Evolutionary conservation across 2,113 vertebrate genomes (phyloP).

Genomic region (Embiotoca jacksoni): DNA sequence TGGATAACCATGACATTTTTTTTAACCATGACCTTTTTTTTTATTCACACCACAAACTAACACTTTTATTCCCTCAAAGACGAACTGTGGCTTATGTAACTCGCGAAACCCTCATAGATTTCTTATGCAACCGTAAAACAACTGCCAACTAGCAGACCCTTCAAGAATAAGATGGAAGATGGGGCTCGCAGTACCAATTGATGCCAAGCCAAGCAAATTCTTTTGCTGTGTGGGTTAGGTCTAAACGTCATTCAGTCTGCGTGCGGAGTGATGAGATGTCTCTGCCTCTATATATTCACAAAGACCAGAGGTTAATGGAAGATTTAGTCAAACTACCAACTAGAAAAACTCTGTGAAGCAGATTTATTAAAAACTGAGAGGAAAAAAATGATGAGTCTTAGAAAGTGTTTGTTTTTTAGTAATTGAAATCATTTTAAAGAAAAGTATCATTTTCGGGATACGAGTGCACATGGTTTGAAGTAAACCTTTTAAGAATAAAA

Average conservation of each 20-base stretch:
- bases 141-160: slow-evolving; percentile 62
- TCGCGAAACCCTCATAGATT: slow-evolving; percentile 23
- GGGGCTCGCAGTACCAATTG: slow-evolving; percentile 13
- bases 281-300: slow-evolving; percentile 21
- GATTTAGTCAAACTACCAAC: slow-evolving; percentile 1
- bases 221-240: slow-evolving; percentile 23
- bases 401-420: too few species aligned
- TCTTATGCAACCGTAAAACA: slow-evolving; percentile 59
- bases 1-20: slow-evolving; percentile 42
- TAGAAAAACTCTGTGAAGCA: neutral
- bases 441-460: neutral
- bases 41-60: slow-evolving; percentile 62
- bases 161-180: slow-evolving; percentile 51
- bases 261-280: slow-evolving; percentile 21
- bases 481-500: neutral
- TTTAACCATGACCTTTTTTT: slow-evolving; percentile 50
- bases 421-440: too few species aligned
- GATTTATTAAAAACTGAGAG: neutral
- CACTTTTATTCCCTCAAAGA: slow-evolving; percentile 60
- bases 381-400: too few species aligned
- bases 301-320: neutral
- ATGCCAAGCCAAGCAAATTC: slow-evolving; percentile 56
- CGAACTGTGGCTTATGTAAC: slow-evolving; percentile 61
- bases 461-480: neutral
- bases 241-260: slow-evolving; percentile 22